Evolutionary conservation across 2,113 vertebrate species (phyloP), one percentile per base, ranked within the genome.

Genomic region (human): DNA sequence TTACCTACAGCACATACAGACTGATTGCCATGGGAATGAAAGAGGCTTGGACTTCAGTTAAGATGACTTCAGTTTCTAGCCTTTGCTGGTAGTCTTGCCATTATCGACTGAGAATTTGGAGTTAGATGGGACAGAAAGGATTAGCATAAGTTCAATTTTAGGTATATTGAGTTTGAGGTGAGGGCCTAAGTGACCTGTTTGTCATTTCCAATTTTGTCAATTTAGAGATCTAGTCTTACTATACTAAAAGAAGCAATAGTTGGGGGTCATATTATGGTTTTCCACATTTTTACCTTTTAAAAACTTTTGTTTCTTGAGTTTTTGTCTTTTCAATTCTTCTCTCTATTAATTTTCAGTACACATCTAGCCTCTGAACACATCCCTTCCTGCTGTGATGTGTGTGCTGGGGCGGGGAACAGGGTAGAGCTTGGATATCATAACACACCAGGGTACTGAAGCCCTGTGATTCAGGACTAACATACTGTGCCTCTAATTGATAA

Each of bases 401-500:
- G 95, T 78, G 80, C 84, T 55, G 80, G 94, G 96, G 97, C 3
- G 11, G 95, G 83, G 59, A 96, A 89, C 57, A 32, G 57, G 97
- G 86, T 68, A 84, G 43, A 35, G 94, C 76, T 93, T 52, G 97
- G 92, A 94, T 81, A 88, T 93, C 83, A 43, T 96, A 97, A 96
- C 97, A 45, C 97, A 64, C 96, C 96, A 90, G 97, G 96, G 89
- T 45, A 90, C 76, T 22, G 79, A 70, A 97, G 90, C 72, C 92
- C 96, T 97, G 81, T 94, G 97, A 97, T 89, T 98, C 97, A 97
- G 94, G 84, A 90, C 85, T 48, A 70, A 78, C 92, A 18, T 4
- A 75, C 97, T 94, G 97, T 0, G 20, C 68, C 94, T 97, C 88
- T 98, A 96, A 98, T 97, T 97, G 97, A 97, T 98, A 97, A 96